These are phyloP conservation scores for Coregonus sp. DNA, from an alignment of 2,797 vertebrate genomes.

Conservation along the genomic window DNA sequence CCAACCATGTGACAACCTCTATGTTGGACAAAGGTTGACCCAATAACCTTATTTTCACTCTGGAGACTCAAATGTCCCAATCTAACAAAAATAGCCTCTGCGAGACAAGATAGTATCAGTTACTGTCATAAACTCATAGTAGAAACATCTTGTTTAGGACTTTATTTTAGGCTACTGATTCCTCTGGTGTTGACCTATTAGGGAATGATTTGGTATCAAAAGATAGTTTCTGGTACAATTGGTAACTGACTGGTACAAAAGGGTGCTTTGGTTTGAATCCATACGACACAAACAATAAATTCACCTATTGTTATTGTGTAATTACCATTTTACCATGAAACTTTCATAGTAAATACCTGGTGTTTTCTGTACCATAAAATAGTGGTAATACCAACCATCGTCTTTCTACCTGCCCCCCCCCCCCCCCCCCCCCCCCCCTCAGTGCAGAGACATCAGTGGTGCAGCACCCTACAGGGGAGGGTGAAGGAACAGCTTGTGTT, in stretches of 20 bases:
- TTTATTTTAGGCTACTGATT: too few species aligned
- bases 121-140: too few species aligned
- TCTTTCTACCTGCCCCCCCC: background rate
- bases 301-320: background rate
- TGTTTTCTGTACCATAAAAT: background rate
- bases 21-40: slow-evolving; percentile 11
- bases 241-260: background rate
- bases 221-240: too few species aligned
- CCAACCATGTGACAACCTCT: background rate
- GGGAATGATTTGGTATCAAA: too few species aligned
- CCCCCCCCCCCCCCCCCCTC: background rate
- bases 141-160: too few species aligned
- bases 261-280: background rate
- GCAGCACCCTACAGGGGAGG: slow-evolving; percentile 84
- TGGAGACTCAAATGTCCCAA: too few species aligned
- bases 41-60: too few species aligned
- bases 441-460: slow-evolving; percentile 88
- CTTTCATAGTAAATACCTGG: background rate
- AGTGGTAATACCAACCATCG: background rate
- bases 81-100: background rate
- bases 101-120: background rate
- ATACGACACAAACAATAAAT: background rate
- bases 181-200: too few species aligned
- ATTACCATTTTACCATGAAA: background rate
- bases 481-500: slow-evolving; percentile 85